Evolutionary conservation across 2,888 invertebrate genomes (phyloP).

Genomic region (Physocephala rufipes): DNA sequence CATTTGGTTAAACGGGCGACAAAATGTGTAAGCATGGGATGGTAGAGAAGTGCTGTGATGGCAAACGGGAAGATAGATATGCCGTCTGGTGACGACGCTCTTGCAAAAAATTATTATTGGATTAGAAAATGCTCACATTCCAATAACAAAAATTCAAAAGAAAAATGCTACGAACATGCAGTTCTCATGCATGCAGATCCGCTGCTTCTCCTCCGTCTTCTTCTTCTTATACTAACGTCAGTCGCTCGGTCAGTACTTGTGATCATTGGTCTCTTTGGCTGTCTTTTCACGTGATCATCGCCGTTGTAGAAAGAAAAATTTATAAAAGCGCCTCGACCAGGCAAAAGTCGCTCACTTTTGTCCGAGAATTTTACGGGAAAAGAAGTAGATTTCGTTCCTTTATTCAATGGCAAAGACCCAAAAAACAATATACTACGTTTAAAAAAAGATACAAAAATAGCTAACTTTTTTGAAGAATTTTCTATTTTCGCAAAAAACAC

Average conservation of each 20-base stretch:
- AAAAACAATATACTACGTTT: conserved; percentile 7
- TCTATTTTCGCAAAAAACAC: not conserved
- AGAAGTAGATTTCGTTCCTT: conserved; percentile 47
- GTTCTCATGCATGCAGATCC: not conserved
- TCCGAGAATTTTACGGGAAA: conserved; percentile 59
- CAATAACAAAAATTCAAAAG: not conserved
- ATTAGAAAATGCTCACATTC: not conserved
- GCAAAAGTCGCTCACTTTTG: conserved; percentile 59
- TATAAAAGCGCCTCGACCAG: conserved; percentile 21
- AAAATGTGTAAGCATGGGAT: not conserved
- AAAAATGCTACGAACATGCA: conserved; percentile 7
- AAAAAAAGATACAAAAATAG: conserved; percentile 28
- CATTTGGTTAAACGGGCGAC: too few relatives aligned
- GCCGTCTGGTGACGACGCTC: not conserved
- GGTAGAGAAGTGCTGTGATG: not conserved
- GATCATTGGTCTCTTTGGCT: not conserved
- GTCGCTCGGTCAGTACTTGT: too few relatives aligned
- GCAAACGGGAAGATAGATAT: not conserved
- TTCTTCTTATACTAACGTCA: too few relatives aligned
- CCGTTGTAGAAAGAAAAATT: conserved; percentile 3
- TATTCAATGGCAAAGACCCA: conserved; percentile 6
- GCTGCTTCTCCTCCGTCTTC: too few relatives aligned
- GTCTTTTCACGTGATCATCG: not conserved
- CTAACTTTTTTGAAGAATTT: conserved; percentile 8
- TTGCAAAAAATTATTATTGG: not conserved